Percentiles rank a stretch among this genome's conserved stretches.
Evolutionary conservation across 2,113 vertebrate genomes (phyloP).

Genomic region (Oophaga pumilio): DNA sequence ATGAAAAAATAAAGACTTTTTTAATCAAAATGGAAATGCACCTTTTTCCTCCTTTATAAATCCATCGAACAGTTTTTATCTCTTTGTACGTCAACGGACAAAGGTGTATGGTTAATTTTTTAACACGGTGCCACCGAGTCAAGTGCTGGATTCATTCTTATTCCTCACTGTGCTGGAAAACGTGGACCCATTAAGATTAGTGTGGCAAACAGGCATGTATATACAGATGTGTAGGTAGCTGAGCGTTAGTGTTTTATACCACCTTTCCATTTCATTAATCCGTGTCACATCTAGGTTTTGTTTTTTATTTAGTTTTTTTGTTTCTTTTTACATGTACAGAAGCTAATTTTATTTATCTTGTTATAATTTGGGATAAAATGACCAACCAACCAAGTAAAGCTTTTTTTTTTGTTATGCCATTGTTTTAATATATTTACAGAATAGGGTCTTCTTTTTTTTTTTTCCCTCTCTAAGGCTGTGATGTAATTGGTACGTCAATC

Average conservation of each 20-base stretch:
- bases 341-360: conserved; percentile 78
- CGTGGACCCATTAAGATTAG: conserved; percentile 60
- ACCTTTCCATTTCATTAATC: conserved; percentile 69
- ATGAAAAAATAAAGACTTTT: conserved; percentile 66
- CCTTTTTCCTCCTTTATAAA: conserved; percentile 74
- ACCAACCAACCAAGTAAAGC: conserved; percentile 64
- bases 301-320: conserved; percentile 66
- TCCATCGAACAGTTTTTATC: conserved; percentile 75
- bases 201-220: conserved; percentile 76
- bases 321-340: conserved; percentile 78
- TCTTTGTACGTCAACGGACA: conserved; percentile 79
- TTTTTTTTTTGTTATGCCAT: conserved; percentile 6
- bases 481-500: conserved; percentile 7
- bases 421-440: conserved; percentile 40
- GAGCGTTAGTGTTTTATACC: conserved; percentile 74
- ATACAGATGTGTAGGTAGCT: conserved; percentile 77
- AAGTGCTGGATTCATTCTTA: conserved; percentile 63
- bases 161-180: conserved; percentile 61
- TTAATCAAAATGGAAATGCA: conserved; percentile 69
- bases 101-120: conserved; percentile 75
- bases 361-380: conserved; percentile 68
- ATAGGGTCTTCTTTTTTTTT: not conserved
- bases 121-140: conserved; percentile 77
- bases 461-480: not conserved
- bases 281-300: conserved; percentile 68